Evolutionary conservation across 2,888 invertebrate species (phyloP).

Genomic region (Drosophila helvetica): DNA sequence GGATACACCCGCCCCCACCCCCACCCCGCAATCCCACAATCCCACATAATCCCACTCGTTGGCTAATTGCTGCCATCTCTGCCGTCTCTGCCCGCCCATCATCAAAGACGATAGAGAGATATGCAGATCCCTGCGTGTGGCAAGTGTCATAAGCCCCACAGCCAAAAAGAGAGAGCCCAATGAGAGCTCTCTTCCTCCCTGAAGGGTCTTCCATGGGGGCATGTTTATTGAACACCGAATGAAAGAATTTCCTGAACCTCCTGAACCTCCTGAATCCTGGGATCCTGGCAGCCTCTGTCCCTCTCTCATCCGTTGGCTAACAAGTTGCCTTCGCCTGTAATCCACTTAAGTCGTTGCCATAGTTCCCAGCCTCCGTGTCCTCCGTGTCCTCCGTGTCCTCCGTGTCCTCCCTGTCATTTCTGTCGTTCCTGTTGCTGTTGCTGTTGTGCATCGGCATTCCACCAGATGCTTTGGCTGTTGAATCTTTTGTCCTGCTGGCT

Average conservation of each 20-base stretch:
- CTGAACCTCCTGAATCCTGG: not conserved
- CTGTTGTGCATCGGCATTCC: constrained; percentile 43
- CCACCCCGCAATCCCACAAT: not conserved
- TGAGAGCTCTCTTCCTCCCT: constrained; percentile 13
- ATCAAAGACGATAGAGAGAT: too few species aligned
- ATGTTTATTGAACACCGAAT: constrained; percentile 41
- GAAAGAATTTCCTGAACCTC: constrained; percentile 22
- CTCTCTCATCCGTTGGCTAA: constrained; percentile 46
- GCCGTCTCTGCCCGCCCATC: not conserved
- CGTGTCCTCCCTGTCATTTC: constrained; percentile 8
- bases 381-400: too few species aligned
- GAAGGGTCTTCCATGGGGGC: constrained; percentile 8
- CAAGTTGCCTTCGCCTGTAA: constrained; percentile 67
- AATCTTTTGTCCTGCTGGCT: constrained; percentile 30
- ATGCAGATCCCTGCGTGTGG: not conserved
- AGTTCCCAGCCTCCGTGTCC: constrained; percentile 35
- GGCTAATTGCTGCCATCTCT: not conserved
- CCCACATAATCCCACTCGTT: not conserved
- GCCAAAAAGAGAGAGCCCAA: not conserved
- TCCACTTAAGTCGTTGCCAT: constrained; percentile 64
- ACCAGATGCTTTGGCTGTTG: constrained; percentile 39
- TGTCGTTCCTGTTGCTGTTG: constrained; percentile 15
- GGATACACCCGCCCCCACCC: too few species aligned
- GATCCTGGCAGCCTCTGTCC: constrained; percentile 8
- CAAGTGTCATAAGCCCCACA: not conserved